Evolutionary conservation across 2,797 vertebrate genomes (phyloP).

Genomic region (Pseudochaenichthys georgianus): DNA sequence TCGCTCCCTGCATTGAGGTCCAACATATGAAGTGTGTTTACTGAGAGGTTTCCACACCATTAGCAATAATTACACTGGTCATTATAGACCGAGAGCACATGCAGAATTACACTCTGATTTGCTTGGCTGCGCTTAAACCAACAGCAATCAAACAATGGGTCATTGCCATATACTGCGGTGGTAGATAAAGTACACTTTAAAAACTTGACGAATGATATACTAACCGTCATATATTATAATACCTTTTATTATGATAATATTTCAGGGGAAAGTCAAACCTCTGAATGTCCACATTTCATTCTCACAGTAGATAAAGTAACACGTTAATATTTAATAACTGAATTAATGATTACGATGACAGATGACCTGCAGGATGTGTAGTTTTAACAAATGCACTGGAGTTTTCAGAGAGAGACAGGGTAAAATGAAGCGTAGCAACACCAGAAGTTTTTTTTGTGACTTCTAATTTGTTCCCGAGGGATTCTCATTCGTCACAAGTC

Average conservation of each 20-base stretch:
- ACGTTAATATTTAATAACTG: slow-evolving; percentile 26
- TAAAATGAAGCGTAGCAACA: slow-evolving; percentile 10
- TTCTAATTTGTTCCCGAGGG: slow-evolving; percentile 27
- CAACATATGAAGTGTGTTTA: slow-evolving; percentile 58
- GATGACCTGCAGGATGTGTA: slow-evolving; percentile 25
- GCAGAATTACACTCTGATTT: slow-evolving; percentile 44
- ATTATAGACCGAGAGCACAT: slow-evolving; percentile 52
- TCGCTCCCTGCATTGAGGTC: slow-evolving; percentile 40
- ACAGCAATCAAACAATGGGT: slow-evolving; percentile 45
- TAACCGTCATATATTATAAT: neutral
- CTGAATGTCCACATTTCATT: slow-evolving; percentile 17
- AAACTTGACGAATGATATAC: neutral
- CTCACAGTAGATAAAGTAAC: neutral
- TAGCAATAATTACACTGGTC: slow-evolving; percentile 65
- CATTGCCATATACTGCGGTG: slow-evolving; percentile 14
- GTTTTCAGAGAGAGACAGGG: slow-evolving; percentile 10
- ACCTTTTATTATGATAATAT: too few species aligned
- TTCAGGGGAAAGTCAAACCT: too few species aligned
- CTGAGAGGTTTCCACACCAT: slow-evolving; percentile 67
- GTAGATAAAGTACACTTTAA: slow-evolving; percentile 7
- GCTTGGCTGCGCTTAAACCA: slow-evolving; percentile 57
- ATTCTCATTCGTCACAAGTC: slow-evolving; percentile 15
- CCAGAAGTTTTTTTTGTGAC: slow-evolving; percentile 15
- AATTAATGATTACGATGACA: slow-evolving; percentile 39
- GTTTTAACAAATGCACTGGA: slow-evolving; percentile 11